Base-by-base conservation (phyloP, 2,888 invertebrate genomes). In the Acheta domesticus region DNA sequence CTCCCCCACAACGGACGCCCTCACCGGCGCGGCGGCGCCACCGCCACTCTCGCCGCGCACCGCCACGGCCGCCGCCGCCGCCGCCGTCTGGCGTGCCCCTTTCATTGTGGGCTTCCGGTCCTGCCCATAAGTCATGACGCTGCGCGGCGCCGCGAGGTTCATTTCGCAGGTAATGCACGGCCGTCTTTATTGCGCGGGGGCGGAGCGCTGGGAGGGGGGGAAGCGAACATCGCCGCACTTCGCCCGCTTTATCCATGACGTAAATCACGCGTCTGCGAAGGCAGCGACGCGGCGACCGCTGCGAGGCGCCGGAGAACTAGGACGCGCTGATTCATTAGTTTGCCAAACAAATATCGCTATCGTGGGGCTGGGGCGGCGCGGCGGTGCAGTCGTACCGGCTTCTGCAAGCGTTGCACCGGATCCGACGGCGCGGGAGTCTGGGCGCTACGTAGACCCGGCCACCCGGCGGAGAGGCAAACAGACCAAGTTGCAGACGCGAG, bases 121-220 rank as follows among this genome's bases (percentile, higher is more conserved):
- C 62, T 62, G 16, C n/a, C 62, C 62, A 62, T 62, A 62, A 62
- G 62, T 62, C 62, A 62, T 62, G 62, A 62, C 62, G 62, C 14
- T 8, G n/a, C 16, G 62, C 4, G 62, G n/a, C 16, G n/a, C 16
- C 16, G 62, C 16, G n/a, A n/a, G 62, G 62, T 62, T 62, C 62
- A 62, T 62, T 62, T 62, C 62, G 62, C 62, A 62, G 62, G 62
- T 62, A 62, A 62, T 62, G 62, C 62, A 62, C 62, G 62, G 62
- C 62, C 62, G 62, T 62, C 62, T 62, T 62, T 62, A 62, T 62
- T 62, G 62, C 62, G 62, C 62, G 62, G 62, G 14, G n/a, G 14
- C 62, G 62, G 62, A 19, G 62, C n/a, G 62, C n/a, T 62, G 62
- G 62, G 8, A 8, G 62, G 12, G 62, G 62, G 62, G 62, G n/a